Evolutionary conservation across 1,140 invertebrate species (phyloP).

Genomic region (Cotesia vestalis): DNA sequence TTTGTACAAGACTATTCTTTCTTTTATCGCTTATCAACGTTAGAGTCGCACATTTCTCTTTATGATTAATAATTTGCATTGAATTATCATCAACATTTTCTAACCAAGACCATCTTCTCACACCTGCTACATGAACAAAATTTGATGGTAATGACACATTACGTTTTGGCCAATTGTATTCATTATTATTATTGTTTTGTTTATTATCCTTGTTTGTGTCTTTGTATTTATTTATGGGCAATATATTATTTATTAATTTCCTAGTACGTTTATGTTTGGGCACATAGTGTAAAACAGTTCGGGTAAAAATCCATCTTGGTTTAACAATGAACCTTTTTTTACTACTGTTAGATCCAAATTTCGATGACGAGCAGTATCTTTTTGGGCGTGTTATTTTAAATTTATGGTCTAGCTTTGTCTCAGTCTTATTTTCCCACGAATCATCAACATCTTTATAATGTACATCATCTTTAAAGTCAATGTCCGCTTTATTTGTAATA

Average conservation of each 20-base stretch:
- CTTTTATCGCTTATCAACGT: constrained; percentile 22
- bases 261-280: constrained; percentile 41
- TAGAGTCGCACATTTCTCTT: constrained; percentile 51
- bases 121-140: constrained; percentile 59
- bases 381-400: not conserved
- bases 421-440: constrained; percentile 17
- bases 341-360: not conserved
- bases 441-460: not conserved
- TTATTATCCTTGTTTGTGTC: constrained; percentile 37
- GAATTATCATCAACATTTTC: constrained; percentile 20
- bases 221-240: constrained; percentile 17
- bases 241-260: not conserved
- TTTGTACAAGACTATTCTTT: too few relatives aligned
- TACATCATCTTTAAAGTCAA: constrained; percentile 11
- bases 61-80: constrained; percentile 51
- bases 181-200: constrained; percentile 31
- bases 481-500: constrained; percentile 29
- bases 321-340: constrained; percentile 31
- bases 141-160: constrained; percentile 54
- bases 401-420: not conserved
- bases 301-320: constrained; percentile 47
- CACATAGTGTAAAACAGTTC: constrained; percentile 52
- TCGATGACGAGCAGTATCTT: not conserved
- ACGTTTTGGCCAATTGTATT: constrained; percentile 37
- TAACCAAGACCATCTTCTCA: constrained; percentile 41